phyloP scores from a whole-genome alignment of 2,888 invertebrate species.

The Drosophila austrosaltans region DNA sequence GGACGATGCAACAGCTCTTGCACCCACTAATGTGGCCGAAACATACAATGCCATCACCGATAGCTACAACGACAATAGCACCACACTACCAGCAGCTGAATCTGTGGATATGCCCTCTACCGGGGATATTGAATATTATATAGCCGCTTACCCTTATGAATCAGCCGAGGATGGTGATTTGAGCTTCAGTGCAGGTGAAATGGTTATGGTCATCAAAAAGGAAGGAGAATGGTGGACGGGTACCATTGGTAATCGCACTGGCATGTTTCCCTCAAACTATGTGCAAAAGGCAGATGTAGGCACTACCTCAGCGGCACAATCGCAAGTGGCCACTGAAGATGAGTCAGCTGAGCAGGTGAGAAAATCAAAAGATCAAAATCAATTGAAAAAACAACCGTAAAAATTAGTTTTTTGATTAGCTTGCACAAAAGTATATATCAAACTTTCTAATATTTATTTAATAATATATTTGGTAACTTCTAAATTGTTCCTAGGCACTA shows the following conservation, averaged over 20 bases:
- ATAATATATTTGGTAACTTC: not conserved
- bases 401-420: not conserved
- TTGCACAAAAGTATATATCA: slow-evolving; percentile 1
- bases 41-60: slow-evolving; percentile 30
- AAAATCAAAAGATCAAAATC: not conserved
- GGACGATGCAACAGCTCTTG: slow-evolving; percentile 50
- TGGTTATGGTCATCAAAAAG: slow-evolving; percentile 92
- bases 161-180: slow-evolving; percentile 96
- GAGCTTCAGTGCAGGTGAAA: slow-evolving; percentile 93
- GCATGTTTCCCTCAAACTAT: slow-evolving; percentile 99
- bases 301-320: slow-evolving; percentile 46
- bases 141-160: slow-evolving; percentile 94
- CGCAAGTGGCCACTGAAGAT: slow-evolving; percentile 36
- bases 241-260: slow-evolving; percentile 90
- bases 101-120: slow-evolving; percentile 73
- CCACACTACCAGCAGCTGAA: slow-evolving; percentile 48
- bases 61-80: slow-evolving; percentile 80
- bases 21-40: slow-evolving; percentile 27
- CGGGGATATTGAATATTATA: slow-evolving; percentile 89
- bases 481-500: not conserved
- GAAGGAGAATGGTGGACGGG: slow-evolving; percentile 99
- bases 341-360: slow-evolving; percentile 60
- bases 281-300: slow-evolving; percentile 89
- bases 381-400: not conserved
- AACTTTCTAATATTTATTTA: not conserved